Evolutionary conservation across 2,797 vertebrate genomes (phyloP).

Genomic region (Sebastes hubbsi): DNA sequence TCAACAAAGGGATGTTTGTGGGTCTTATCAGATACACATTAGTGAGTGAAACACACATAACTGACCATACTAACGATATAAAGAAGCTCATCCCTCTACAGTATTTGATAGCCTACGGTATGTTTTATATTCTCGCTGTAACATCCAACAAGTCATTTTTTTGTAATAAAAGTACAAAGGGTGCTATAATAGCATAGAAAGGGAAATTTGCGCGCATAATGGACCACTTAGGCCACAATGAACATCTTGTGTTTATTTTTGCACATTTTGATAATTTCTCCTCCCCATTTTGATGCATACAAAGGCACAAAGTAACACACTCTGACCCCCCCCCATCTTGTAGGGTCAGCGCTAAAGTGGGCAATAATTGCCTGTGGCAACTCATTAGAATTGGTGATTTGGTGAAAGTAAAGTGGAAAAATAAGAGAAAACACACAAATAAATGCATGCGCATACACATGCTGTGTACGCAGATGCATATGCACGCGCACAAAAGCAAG

Average conservation of each 20-base stretch:
- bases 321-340: conserved; percentile 76
- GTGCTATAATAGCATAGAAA: conserved; percentile 51
- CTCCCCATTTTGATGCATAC: conserved; percentile 65
- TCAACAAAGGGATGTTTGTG: background rate
- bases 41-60: background rate
- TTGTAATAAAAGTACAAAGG: conserved; percentile 47
- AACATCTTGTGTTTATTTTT: conserved; percentile 74
- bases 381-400: conserved; percentile 84
- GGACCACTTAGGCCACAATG: conserved; percentile 66
- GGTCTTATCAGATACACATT: background rate
- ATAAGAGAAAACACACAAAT: conserved; percentile 62
- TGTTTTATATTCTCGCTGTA: conserved; percentile 38
- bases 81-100: background rate
- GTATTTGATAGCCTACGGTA: background rate
- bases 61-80: background rate
- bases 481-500: conserved; percentile 5
- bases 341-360: conserved; percentile 80
- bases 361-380: conserved; percentile 82
- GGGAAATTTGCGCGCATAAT: conserved; percentile 64
- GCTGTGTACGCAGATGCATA: background rate
- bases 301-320: conserved; percentile 71
- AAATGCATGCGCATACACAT: conserved; percentile 26
- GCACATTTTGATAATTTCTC: conserved; percentile 68
- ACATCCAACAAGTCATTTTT: conserved; percentile 20
- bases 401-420: conserved; percentile 73